A percentile compares a stretch with the other conserved stretches of the same genome.
phyloP scores from a whole-genome alignment of 2,797 vertebrate genomes.

The Threskiornis aethiopicus region DNA sequence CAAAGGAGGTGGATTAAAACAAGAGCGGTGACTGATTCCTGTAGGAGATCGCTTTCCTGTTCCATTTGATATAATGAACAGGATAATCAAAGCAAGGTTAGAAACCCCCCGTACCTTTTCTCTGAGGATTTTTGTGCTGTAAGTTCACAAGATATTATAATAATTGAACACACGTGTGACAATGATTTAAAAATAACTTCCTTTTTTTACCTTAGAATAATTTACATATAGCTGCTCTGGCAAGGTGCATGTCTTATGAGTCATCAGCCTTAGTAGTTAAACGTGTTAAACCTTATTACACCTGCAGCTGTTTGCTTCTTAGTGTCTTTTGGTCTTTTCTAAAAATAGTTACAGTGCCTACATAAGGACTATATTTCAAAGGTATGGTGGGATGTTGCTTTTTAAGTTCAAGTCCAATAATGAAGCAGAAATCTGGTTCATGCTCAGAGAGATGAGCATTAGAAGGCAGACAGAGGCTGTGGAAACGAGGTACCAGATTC shows the following conservation, averaged over 20 bases:
- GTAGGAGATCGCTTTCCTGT: constrained; percentile 62
- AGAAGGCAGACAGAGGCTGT: not conserved
- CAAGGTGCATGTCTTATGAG: not conserved
- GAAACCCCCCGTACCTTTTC: constrained; percentile 37
- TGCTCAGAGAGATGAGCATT: not conserved
- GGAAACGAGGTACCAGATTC: not conserved
- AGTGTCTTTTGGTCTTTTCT: not conserved
- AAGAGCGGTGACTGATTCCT: constrained; percentile 67
- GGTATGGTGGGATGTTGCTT: not conserved
- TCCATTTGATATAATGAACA: constrained; percentile 71
- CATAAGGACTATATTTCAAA: not conserved
- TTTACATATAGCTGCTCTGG: not conserved
- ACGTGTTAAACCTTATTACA: not conserved
- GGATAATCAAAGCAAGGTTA: constrained; percentile 76
- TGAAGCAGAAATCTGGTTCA: not conserved
- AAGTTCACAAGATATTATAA: constrained; percentile 54
- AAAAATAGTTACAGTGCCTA: not conserved
- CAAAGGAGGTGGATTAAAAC: constrained; percentile 74
- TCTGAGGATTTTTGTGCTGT: constrained; percentile 64
- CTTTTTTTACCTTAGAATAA: not conserved
- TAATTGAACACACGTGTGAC: not conserved
- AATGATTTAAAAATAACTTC: not conserved
- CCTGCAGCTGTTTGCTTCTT: not conserved
- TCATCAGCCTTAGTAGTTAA: not conserved
- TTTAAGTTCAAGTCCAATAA: not conserved